Evolutionary conservation across 2,113 vertebrate genomes (phyloP).

Genomic region (Callaeas wilsoni): DNA sequence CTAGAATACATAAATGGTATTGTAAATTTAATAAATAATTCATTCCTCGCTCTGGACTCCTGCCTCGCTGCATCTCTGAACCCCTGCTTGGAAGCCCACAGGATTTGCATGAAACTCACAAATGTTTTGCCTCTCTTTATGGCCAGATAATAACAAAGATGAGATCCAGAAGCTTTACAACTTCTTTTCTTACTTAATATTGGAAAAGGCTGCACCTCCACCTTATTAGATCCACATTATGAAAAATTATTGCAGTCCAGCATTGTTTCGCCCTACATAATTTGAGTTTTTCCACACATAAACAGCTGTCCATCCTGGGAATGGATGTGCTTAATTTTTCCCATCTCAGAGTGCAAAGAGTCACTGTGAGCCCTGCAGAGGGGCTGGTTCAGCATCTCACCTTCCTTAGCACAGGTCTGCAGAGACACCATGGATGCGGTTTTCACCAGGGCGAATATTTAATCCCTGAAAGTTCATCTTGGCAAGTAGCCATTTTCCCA

Average conservation of each 20-base stretch:
- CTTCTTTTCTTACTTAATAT: neutral
- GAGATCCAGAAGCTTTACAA: neutral
- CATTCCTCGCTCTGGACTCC: too few species aligned
- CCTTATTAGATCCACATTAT: neutral
- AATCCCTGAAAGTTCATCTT: neutral
- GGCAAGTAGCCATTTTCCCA: neutral
- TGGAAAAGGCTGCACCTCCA: neutral
- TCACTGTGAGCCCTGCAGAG: neutral
- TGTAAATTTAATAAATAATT: too few species aligned
- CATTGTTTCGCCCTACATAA: neutral
- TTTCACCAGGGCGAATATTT: neutral
- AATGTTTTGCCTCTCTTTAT: neutral
- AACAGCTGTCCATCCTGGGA: neutral
- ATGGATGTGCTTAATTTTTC: neutral
- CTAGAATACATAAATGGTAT: too few species aligned
- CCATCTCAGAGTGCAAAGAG: neutral
- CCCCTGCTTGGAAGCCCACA: too few species aligned
- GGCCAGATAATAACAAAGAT: neutral
- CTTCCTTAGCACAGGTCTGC: fast-evolving
- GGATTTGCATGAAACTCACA: neutral
- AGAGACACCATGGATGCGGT: fast-evolving
- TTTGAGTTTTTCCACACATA: neutral
- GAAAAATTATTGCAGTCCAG: neutral
- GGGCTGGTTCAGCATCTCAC: neutral
- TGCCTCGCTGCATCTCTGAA: too few species aligned